These are phyloP conservation scores for Columba janthina DNA, from an alignment of 2,113 vertebrate genomes.

Conservation along the genomic window DNA sequence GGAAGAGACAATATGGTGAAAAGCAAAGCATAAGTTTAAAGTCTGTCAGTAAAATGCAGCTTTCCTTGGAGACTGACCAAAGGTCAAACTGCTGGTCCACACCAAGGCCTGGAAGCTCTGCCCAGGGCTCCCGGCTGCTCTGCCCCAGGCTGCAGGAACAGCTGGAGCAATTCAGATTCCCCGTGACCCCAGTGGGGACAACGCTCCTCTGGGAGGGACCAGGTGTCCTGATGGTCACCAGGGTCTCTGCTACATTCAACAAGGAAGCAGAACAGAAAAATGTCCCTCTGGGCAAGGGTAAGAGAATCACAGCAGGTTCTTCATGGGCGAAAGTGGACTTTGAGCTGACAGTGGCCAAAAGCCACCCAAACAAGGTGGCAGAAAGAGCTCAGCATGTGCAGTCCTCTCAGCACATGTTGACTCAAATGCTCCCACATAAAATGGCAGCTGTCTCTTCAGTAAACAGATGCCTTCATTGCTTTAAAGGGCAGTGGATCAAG, in stretches of 20 bases:
- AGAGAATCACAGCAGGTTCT: background rate
- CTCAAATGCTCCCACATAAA: background rate
- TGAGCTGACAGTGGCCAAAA: background rate
- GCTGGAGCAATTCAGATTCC: background rate
- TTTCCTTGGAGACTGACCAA: background rate
- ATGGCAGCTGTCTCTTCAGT: constrained; percentile 34
- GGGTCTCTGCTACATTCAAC: background rate
- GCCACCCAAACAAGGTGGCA: background rate
- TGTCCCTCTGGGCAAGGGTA: background rate
- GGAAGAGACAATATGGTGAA: accelerated
- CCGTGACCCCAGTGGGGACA: background rate
- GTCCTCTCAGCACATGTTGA: background rate
- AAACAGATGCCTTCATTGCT: background rate
- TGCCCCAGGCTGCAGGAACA: background rate
- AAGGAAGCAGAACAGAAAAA: background rate
- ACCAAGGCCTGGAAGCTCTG: background rate
- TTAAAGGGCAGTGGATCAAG: constrained; percentile 17
- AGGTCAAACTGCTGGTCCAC: background rate
- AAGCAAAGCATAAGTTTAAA: background rate
- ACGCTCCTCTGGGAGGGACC: accelerated
- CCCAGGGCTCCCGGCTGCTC: background rate
- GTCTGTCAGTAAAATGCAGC: background rate
- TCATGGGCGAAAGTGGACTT: background rate
- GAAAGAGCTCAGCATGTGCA: background rate
- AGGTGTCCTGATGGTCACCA: background rate